Evolutionary conservation across 1,140 invertebrate genomes (phyloP).

Genomic region (Drosophila sp.): DNA sequence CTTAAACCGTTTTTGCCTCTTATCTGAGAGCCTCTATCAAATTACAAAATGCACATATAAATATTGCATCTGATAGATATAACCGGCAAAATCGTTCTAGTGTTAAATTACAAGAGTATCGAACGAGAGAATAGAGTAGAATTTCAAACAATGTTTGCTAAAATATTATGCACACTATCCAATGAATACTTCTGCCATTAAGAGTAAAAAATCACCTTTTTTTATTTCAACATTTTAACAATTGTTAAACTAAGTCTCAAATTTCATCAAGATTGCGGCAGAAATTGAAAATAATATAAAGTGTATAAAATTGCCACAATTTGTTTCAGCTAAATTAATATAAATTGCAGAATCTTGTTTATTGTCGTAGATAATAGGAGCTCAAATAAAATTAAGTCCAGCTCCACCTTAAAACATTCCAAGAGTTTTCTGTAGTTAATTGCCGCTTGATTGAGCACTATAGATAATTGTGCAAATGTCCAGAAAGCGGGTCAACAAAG

Average conservation of each 20-base stretch:
- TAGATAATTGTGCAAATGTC: constrained; percentile 50
- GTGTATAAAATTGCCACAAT: too few species aligned
- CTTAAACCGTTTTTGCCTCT: constrained; percentile 29
- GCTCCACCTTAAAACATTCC: background rate
- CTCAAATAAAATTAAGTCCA: background rate
- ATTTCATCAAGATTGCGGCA: too few species aligned
- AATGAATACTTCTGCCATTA: background rate
- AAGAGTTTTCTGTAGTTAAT: constrained; percentile 31
- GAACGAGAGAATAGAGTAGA: constrained; percentile 15
- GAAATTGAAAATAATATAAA: too few species aligned
- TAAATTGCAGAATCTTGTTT: too few species aligned
- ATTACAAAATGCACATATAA: constrained; percentile 45
- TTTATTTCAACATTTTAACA: too few species aligned
- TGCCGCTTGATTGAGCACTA: constrained; percentile 45
- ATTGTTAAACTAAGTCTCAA: too few species aligned
- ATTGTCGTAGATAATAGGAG: background rate
- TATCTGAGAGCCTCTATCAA: constrained; percentile 67
- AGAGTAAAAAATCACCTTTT: background rate
- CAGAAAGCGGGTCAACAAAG: constrained; percentile 22
- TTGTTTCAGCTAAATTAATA: too few species aligned
- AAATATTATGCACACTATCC: background rate
- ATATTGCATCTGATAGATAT: constrained; percentile 59
- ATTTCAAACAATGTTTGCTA: constrained; percentile 5
- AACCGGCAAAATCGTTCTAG: constrained; percentile 73
- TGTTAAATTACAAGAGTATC: constrained; percentile 66